A percentile compares a stretch with the other conserved stretches of the same genome.
Conservation (phyloP, 2,113 vertebrate genomes). For the Lepus europaeus region DNA sequence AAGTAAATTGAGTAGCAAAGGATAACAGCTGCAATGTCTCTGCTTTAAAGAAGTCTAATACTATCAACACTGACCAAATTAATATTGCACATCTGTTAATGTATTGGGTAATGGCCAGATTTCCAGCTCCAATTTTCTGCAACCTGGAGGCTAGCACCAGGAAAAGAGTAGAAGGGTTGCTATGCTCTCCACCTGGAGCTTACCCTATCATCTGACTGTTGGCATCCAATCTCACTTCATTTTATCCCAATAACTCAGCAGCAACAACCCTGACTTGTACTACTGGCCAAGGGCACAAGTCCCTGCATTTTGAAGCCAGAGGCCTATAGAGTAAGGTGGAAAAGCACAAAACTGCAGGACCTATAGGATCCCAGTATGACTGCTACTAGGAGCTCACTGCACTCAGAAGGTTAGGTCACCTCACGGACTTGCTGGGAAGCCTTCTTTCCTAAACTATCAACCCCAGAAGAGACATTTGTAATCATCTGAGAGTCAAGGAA, state of each 20-base stretch:
- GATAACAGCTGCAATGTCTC: constrained; percentile 30
- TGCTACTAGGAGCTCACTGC: constrained; percentile 15
- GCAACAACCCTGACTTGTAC: background rate
- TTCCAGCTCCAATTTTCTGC: background rate
- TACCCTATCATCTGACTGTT: background rate
- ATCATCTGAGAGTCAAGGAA: background rate
- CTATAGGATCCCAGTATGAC: background rate
- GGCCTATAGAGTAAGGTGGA: background rate
- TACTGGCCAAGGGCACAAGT: background rate
- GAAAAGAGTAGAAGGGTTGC: background rate
- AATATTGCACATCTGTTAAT: constrained; percentile 7
- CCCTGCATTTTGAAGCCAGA: background rate
- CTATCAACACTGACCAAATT: constrained; percentile 38
- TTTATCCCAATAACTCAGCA: background rate
- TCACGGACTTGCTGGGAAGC: background rate
- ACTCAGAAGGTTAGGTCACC: background rate
- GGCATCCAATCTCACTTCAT: background rate
- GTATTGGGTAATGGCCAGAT: background rate
- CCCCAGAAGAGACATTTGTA: background rate
- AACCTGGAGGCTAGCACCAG: background rate
- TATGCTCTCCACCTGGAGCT: background rate
- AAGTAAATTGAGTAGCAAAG: constrained; percentile 60
- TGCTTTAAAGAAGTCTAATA: background rate
- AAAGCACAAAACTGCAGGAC: background rate
- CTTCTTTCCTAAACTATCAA: constrained; percentile 13